Evolutionary conservation across 2,888 invertebrate genomes (phyloP), one percentile per base, ranked within the genome.

Genomic region (Cryptus armator): DNA sequence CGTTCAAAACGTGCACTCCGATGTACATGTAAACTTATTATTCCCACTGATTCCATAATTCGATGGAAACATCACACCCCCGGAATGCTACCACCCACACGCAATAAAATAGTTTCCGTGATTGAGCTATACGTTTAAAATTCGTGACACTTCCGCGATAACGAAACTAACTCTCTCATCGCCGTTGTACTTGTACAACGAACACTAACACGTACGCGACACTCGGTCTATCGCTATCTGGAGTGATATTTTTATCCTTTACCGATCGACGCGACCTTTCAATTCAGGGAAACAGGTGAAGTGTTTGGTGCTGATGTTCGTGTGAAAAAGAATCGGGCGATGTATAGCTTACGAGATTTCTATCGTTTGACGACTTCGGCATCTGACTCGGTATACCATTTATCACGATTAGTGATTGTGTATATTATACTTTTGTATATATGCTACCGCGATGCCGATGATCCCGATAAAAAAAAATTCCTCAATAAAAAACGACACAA

Each of bases 191-290:
- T 19, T 48, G 59, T 12, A 64, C 66, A 5, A 5, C 14, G 24
- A 4, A 46, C n/a, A 44, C 53, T 51, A 59, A 64, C 64, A 53
- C 72, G n/a, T 46, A 46, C 51, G 53, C 24, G 44, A 32, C 67
- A 59, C 64, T 68, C 56, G 56, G 75, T 71, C 71, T 51, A 46
- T 80, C 71, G 68, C 48, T 79, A 62, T 83, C 83, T 59, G 70
- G 68, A 83, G 84, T 77, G 64, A 67, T 84, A 84, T 81, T 81
- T 81, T 84, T 84, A 84, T 81, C 81, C 77, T 67, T 81, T 74
- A 74, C 81, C 84, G 81, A 84, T 84, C 84, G 74, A 84, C 84
- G 79, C 83, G 83, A 83, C 84, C 81, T 84, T 84, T 81, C 84
- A 77, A 84, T 81, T 59, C 80, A 81, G 77, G 81, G 66, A 84